These are phyloP conservation scores for Cyaniris semiargus DNA, from an alignment of 2,888 invertebrate species.

Conservation along the genomic window DNA sequence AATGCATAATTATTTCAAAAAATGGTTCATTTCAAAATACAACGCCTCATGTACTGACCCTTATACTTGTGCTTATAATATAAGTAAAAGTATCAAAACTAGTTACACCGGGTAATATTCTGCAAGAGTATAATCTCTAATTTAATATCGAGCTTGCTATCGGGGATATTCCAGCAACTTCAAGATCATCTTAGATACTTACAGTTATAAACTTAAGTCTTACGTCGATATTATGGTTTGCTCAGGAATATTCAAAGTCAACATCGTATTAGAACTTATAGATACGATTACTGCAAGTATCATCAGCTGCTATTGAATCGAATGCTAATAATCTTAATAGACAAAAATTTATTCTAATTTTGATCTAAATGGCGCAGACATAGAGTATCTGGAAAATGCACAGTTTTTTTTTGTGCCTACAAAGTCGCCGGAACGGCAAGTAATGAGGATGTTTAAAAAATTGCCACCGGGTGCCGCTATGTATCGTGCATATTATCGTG, in stretches of 20 bases:
- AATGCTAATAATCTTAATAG: no score
- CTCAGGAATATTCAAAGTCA: constrained; percentile 10
- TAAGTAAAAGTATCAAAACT: not conserved
- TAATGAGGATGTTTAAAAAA: no score
- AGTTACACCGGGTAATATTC: not conserved
- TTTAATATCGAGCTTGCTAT: constrained; percentile 20
- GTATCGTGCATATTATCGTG: no score
- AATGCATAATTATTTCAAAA: no score
- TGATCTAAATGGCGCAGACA: no score
- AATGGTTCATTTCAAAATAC: no score
- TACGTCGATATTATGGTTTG: constrained; percentile 10
- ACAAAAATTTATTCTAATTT: no score
- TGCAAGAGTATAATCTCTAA: constrained; percentile 8
- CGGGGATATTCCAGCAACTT: constrained; percentile 23
- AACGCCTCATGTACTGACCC: no score
- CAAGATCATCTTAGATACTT: constrained; percentile 24
- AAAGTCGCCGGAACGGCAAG: no score
- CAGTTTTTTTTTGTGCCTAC: no score
- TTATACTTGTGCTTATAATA: not conserved
- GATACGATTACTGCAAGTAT: not conserved
- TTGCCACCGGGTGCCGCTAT: no score
- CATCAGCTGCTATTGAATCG: not conserved
- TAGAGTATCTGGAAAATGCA: no score
- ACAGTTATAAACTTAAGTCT: constrained; percentile 26
- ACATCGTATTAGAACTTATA: not conserved